Evolutionary conservation across 2,797 vertebrate genomes (phyloP).

Genomic region (Brotula barbata): DNA sequence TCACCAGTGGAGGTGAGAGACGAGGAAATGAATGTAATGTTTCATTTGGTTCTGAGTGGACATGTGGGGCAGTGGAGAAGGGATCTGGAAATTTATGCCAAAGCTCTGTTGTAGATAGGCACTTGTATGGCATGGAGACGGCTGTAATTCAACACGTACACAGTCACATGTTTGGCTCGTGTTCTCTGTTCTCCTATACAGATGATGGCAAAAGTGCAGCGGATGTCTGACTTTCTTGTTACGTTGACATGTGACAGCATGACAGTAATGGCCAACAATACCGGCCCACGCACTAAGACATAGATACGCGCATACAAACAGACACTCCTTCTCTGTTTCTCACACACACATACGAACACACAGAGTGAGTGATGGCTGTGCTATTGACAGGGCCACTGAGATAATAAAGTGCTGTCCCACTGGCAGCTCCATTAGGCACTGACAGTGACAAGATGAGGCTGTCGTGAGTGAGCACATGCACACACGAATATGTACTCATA

Average conservation of each 20-base stretch:
- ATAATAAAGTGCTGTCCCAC: conserved; percentile 81
- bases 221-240: conserved; percentile 68
- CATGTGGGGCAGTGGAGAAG: conserved; percentile 51
- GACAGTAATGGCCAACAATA: conserved; percentile 65
- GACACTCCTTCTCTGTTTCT: neutral
- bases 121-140: conserved; percentile 40
- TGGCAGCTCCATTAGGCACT: conserved; percentile 78
- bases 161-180: neutral
- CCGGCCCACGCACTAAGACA: conserved; percentile 32
- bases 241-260: conserved; percentile 70
- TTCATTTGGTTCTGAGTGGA: conserved; percentile 76
- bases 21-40: conserved; percentile 72
- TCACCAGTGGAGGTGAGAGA: conserved; percentile 64
- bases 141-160: conserved; percentile 27
- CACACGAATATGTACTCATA: conserved; percentile 35
- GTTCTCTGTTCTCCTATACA: no score
- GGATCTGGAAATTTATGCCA: conserved; percentile 50
- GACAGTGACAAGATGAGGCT: conserved; percentile 80
- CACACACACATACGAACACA: conserved; percentile 13
- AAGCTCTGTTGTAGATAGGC: neutral
- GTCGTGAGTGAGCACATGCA: conserved; percentile 48
- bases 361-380: conserved; percentile 73
- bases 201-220: neutral
- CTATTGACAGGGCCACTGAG: conserved; percentile 82
- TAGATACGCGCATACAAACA: conserved; percentile 25